Base-by-base conservation (phyloP, 2,113 vertebrate genomes). In the Climacteris rufus region DNA sequence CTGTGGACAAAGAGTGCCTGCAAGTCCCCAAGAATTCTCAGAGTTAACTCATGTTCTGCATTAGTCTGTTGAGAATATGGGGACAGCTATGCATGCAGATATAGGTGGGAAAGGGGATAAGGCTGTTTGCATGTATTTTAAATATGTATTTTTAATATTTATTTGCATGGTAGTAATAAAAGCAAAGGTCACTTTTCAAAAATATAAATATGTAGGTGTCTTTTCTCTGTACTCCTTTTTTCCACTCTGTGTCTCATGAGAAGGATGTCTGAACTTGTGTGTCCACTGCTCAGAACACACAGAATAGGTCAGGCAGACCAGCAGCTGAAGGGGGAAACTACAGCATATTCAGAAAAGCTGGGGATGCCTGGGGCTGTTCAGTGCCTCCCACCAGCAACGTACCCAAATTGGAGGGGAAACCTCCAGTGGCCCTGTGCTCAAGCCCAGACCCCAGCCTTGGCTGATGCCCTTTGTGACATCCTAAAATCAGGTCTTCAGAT, bases 311-410 rank as follows among this genome's bases (percentile, higher is more conserved):
- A 76, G 59, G 28, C 5, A 3, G 24, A 12, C 20, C 72, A 37
- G 72, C 50, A 63, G 49, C 57, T 2, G 0, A 57, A 66, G 10
- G 1, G 7, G 13, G 7, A 5, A 64, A 3, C 27, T 23, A 33
- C 66, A 59, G 17, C 39, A 12, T 0, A 0, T 37, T 59, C 61
- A 16, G 44, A 57, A 76, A 22, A 52, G 20, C 35, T 63, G 53
- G 25, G 24, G 13, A 12, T 56, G 44, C 37, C 40, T 42, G 81
- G 18, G 30, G 21, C 18, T n/a, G 4, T 54, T 71, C 56, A 45
- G 2, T 0, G 0, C 24, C 60, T 54, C 13, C 35, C 27, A 33
- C 21, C 33, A 50, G 14, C 23, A 79, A 3, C 1, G 4, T 10
- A 21, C 1, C 2, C n/a, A 72, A 42, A 89, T 45, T 44, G 8